Conservation (phyloP, 2,797 vertebrate genomes). For the Merluccius polli region DNA sequence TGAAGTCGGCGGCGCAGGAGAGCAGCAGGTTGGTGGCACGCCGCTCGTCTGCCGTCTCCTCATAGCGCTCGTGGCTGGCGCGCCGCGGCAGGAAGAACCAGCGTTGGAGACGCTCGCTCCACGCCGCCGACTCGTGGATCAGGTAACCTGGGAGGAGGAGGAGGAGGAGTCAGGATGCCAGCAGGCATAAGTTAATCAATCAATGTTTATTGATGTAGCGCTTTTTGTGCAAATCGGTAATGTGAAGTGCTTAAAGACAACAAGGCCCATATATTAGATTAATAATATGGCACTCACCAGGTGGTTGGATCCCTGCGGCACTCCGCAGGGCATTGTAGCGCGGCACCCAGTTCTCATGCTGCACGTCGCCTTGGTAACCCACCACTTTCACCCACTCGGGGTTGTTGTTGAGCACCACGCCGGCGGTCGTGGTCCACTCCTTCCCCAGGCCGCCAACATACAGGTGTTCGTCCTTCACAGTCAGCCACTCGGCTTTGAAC, state of each 20-base stretch:
- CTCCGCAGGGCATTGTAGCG: constrained; percentile 78
- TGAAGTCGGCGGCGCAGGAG: constrained; percentile 79
- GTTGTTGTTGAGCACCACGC: constrained; percentile 87
- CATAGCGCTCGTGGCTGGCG: constrained; percentile 83
- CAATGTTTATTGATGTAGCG: too few species aligned
- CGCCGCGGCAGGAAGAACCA: constrained; percentile 96
- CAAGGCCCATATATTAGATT: not conserved
- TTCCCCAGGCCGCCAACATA: constrained; percentile 93
- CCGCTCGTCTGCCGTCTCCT: constrained; percentile 81
- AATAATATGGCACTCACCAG: constrained; percentile 70
- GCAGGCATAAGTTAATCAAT: too few species aligned
- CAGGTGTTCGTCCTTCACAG: constrained; percentile 87
- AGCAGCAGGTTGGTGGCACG: constrained; percentile 87
- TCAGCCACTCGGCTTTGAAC: constrained; percentile 95
- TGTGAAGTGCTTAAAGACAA: too few species aligned
- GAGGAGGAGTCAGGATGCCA: not conserved
- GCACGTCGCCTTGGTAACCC: constrained; percentile 78
- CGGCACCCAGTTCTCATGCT: constrained; percentile 87
- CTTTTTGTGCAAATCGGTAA: too few species aligned
- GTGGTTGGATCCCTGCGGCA: constrained; percentile 80
- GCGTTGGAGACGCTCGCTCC: constrained; percentile 85
- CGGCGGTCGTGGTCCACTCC: constrained; percentile 90
- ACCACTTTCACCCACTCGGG: constrained; percentile 94
- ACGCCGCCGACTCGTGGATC: constrained; percentile 89
- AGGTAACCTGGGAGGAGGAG: constrained; percentile 78